Evolutionary conservation across 2,888 invertebrate species (phyloP), one percentile per base, ranked within the genome.

Genomic region (Lobophora halterata): DNA sequence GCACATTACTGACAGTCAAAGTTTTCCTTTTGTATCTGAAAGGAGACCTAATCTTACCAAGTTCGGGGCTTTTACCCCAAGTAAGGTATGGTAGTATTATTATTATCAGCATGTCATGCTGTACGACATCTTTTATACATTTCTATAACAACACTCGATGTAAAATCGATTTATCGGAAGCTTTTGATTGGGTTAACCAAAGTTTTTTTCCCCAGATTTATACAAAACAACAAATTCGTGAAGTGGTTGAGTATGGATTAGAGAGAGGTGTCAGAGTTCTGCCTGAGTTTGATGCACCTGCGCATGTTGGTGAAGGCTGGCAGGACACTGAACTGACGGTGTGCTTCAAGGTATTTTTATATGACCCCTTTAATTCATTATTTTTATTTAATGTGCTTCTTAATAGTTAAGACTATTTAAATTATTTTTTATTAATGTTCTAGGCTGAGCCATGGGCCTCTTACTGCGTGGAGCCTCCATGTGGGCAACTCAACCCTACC

Each of bases 1-100:
- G 97, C 95, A 96, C 62, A 94, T 96, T 32, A 95, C 95, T 0
- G 98, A 98, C 77, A 94, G 95, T 8, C 97, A 97, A 50, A 97
- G 97, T 56, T 98, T 98, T 71, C 98, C 98, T 0, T 93, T 96
- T 61, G 93, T 93, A 37, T 91, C 94, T 0, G 89, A 89, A 58
- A 90, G 91, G n/a, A 89, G 90, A 47, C 95, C 95, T 0, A 87
- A 93, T 25, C 72, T 96, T 5, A 87, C 92, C 2, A 90, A 90
- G 52, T 89, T 92, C 8, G 98, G 98, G 1, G 94, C 97, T 3
- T 94, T 95, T 63, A 89, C 93, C 0, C 90, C 93, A 24, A 88
- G 89, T 0, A 93, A 95, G 80, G 90, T 92, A 26, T 2, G 82
- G n/a, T n/a, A n/a, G n/a, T n/a, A n/a, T n/a, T n/a, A n/a, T n/a